A percentile compares a stretch with the other conserved stretches of the same genome.
Conservation (phyloP, 2,113 vertebrate species). For the Onychostruthus taczanowskii region DNA sequence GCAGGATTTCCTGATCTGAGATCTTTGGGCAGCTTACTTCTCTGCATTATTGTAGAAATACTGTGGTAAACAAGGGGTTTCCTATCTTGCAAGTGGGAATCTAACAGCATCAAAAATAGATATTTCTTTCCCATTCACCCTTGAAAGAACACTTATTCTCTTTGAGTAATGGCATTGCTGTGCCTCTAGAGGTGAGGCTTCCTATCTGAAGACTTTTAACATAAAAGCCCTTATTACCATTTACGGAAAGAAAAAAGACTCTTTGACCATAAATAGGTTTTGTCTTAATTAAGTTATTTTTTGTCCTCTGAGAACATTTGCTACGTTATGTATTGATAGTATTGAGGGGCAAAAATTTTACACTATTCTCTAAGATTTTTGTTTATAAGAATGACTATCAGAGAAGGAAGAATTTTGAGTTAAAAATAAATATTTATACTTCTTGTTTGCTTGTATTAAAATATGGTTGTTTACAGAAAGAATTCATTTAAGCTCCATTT, state of each 20-base stretch:
- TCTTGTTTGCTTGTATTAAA: background rate
- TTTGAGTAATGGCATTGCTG: background rate
- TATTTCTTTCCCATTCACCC: background rate
- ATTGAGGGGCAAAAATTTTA: background rate
- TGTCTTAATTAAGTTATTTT: background rate
- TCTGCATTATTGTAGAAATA: background rate
- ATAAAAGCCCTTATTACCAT: slow-evolving; percentile 7
- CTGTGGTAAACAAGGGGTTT: slow-evolving; percentile 14
- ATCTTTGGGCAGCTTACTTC: background rate
- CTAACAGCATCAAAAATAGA: background rate
- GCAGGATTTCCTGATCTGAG: background rate
- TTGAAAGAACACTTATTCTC: background rate
- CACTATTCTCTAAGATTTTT: background rate
- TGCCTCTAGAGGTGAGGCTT: slow-evolving; percentile 24
- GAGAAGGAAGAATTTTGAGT: background rate
- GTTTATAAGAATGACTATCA: background rate
- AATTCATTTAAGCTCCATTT: slow-evolving; percentile 47
- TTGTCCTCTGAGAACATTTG: background rate
- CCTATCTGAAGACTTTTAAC: background rate
- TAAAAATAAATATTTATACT: slow-evolving; percentile 25
- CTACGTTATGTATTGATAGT: background rate
- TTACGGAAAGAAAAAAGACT: background rate
- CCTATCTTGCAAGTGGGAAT: background rate
- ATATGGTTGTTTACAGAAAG: slow-evolving; percentile 13
- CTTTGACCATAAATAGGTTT: background rate